Conservation (phyloP, 2,888 invertebrate species). For the Leistus spinibarbis region DNA sequence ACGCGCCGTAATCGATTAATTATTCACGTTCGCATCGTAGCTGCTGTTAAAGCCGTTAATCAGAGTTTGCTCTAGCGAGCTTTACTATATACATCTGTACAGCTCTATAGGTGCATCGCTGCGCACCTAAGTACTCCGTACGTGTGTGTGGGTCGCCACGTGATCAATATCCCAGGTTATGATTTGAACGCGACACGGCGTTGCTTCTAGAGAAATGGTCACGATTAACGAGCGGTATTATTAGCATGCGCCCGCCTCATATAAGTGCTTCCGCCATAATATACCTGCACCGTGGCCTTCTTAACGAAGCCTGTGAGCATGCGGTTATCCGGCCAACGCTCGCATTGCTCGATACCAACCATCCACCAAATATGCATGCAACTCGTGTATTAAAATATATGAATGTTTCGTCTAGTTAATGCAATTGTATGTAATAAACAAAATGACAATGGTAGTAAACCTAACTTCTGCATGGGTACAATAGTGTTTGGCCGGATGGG, state of each 20-base stretch:
- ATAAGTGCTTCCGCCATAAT: too few relatives aligned
- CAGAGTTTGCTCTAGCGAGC: neutral
- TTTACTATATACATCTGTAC: neutral
- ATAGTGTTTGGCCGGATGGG: neutral
- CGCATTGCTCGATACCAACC: too few relatives aligned
- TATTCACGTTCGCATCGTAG: constrained; percentile 26
- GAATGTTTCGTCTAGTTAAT: too few relatives aligned
- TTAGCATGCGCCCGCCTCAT: neutral
- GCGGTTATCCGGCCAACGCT: too few relatives aligned
- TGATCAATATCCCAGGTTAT: neutral
- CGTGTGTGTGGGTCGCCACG: neutral
- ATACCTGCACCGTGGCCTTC: neutral
- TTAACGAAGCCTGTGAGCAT: too few relatives aligned
- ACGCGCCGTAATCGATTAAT: constrained; percentile 28
- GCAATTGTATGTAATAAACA: too few relatives aligned
- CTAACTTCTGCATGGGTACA: too few relatives aligned
- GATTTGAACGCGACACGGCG: neutral
- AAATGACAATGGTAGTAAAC: too few relatives aligned
- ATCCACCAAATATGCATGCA: too few relatives aligned
- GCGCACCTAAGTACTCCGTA: neutral
- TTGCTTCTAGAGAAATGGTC: neutral
- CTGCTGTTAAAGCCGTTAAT: constrained; percentile 6
- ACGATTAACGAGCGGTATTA: neutral
- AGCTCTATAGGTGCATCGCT: neutral
- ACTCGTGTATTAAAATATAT: too few relatives aligned